Evolutionary conservation across 2,797 vertebrate species (phyloP).

Genomic region (Steatocranus sp.): DNA sequence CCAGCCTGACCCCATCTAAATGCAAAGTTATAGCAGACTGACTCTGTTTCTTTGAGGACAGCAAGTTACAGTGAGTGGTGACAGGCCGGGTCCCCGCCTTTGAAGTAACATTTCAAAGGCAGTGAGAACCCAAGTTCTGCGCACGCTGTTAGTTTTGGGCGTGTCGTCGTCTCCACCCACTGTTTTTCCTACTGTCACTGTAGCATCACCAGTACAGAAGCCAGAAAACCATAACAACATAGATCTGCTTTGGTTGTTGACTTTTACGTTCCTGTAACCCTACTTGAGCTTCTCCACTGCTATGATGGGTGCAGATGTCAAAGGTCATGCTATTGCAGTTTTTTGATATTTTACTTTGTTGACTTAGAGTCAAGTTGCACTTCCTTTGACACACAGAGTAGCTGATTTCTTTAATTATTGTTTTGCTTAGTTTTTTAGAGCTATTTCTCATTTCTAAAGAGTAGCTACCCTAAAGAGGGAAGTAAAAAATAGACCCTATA

Average conservation of each 20-base stretch:
- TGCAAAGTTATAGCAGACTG: neutral
- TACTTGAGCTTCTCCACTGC: neutral
- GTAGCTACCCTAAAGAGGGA: neutral
- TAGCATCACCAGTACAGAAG: neutral
- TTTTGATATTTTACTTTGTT: neutral
- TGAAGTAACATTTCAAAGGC: neutral
- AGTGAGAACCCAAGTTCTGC: neutral
- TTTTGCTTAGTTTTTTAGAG: neutral
- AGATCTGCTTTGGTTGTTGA: neutral
- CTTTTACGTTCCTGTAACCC: neutral
- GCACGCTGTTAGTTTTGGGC: neutral
- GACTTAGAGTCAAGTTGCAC: neutral
- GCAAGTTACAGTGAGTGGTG: neutral
- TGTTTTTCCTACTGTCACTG: neutral
- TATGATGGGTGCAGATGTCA: neutral
- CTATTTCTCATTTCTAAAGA: neutral
- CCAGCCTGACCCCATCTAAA: neutral
- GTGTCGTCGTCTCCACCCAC: neutral
- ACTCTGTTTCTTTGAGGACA: neutral
- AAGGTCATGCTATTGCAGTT: neutral
- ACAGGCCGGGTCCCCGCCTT: neutral
- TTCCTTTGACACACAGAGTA: neutral
- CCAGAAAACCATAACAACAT: neutral
- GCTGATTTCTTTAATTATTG: neutral
- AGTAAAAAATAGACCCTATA: neutral